These are phyloP conservation scores for Conopomorpha cramerella DNA, from an alignment of 1,140 invertebrate species.

Conservation along the genomic window DNA sequence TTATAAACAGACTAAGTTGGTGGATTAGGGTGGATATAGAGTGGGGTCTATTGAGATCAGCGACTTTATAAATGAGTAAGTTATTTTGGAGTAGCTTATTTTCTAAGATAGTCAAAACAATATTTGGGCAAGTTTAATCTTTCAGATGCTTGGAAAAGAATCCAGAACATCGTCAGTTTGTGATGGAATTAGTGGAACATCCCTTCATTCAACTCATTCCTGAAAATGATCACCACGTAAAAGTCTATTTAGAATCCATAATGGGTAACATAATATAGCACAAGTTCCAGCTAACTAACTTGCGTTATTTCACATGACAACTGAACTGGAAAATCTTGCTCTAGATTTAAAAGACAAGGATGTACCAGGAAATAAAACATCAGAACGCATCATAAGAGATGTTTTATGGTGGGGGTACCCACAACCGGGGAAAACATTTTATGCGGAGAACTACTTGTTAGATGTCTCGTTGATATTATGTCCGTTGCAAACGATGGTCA, in stretches of 20 bases:
- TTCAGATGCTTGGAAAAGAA: constrained; percentile 87
- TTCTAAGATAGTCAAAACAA: constrained; percentile 23
- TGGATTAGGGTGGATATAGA: too few species aligned
- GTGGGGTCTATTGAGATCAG: constrained; percentile 80
- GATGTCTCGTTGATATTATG: too few species aligned
- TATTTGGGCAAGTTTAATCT: too few species aligned
- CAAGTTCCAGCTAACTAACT: constrained; percentile 1
- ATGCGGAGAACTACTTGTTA: too few species aligned
- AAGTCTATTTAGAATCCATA: too few species aligned
- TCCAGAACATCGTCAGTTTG: constrained; percentile 86
- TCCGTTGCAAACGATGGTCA: too few species aligned
- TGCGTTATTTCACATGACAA: constrained; percentile 43
- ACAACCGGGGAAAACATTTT: too few species aligned
- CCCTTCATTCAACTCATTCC: constrained; percentile 78
- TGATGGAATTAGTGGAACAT: constrained; percentile 84
- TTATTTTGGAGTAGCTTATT: constrained; percentile 15
- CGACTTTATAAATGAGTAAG: constrained; percentile 83
- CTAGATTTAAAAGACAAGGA: constrained; percentile 41
- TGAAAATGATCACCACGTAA: constrained; percentile 77
- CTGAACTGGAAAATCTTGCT: constrained; percentile 68
- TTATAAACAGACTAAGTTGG: too few species aligned
- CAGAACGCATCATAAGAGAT: constrained; percentile 71
- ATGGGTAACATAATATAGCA: too few species aligned
- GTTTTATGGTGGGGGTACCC: too few species aligned
- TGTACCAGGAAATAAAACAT: constrained; percentile 39